A percentile compares a stretch with the other conserved stretches of the same genome.
These are phyloP conservation scores for Chaenodraco wilsoni DNA, from an alignment of 2,797 vertebrate genomes.

Conservation along the genomic window DNA sequence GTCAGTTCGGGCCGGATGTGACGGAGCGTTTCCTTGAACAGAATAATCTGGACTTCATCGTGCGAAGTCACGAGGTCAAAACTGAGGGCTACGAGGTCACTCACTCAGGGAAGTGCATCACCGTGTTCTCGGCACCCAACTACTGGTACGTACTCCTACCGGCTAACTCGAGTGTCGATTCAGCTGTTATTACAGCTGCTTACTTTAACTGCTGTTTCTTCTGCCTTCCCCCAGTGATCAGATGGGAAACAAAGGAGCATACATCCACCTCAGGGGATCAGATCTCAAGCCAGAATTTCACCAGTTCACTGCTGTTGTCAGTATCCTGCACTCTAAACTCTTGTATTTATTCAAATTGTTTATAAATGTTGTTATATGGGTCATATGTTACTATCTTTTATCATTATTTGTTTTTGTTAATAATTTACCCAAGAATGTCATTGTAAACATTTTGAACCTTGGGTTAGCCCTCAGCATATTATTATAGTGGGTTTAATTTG, in stretches of 20 bases:
- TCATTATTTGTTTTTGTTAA: no score
- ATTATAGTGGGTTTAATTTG: no score
- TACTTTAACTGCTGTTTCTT: neutral
- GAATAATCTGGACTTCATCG: conserved; percentile 92
- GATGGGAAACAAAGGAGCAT: conserved; percentile 97
- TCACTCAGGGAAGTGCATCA: conserved; percentile 93
- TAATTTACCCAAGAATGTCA: no score
- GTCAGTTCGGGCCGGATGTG: conserved; percentile 94
- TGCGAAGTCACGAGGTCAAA: conserved; percentile 96
- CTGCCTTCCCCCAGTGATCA: conserved; percentile 86
- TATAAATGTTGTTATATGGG: no score
- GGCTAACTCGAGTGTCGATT: neutral
- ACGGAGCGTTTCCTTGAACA: conserved; percentile 91
- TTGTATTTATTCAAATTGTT: no score
- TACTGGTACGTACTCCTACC: conserved; percentile 87
- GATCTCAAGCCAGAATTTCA: conserved; percentile 95
- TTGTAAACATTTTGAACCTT: no score
- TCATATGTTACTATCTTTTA: no score
- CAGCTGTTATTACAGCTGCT: accelerated
- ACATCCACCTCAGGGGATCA: conserved; percentile 94
- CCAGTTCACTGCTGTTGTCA: conserved; percentile 97
- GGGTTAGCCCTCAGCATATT: no score
- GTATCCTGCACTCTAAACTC: conserved; percentile 52
- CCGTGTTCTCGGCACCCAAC: conserved; percentile 97
- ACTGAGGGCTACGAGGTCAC: conserved; percentile 94